phyloP scores from a whole-genome alignment of 1,140 invertebrate species.

The Lepidotrigona ventralis region DNA sequence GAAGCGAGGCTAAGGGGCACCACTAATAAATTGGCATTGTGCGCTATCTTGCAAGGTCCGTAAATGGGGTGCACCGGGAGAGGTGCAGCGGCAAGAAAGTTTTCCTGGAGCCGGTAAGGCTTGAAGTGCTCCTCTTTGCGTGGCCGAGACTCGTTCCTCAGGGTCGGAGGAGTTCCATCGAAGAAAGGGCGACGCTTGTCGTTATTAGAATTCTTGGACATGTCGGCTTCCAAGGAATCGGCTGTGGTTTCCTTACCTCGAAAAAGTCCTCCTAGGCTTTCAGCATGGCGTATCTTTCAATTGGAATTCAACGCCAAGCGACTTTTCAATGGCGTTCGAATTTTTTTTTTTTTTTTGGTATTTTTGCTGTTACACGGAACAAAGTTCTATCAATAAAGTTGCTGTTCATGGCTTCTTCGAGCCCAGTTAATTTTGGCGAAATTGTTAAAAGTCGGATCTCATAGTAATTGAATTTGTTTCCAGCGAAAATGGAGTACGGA shows the following conservation, averaged over 20 bases:
- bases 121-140: conserved; percentile 42
- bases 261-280: not conserved
- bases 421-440: too few species aligned
- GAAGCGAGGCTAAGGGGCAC: conserved; percentile 74
- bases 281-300: not conserved
- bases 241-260: not conserved
- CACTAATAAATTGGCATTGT: conserved; percentile 77
- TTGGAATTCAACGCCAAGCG: not conserved
- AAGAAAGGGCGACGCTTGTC: conserved; percentile 45
- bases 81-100: conserved; percentile 69
- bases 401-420: too few species aligned
- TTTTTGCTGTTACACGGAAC: not conserved
- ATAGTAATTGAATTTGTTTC: not conserved
- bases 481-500: too few species aligned
- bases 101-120: conserved; percentile 68
- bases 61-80: conserved; percentile 69
- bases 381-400: too few species aligned
- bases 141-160: conserved; percentile 46
- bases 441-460: too few species aligned
- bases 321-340: not conserved
- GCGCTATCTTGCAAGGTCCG: conserved; percentile 70
- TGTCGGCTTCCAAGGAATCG: conserved; percentile 2
- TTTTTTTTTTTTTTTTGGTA: not conserved
- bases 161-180: conserved; percentile 17
- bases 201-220: conserved; percentile 46